phyloP scores from a whole-genome alignment of 2,888 invertebrate genomes.

The Rhynchonema sp. region DNA sequence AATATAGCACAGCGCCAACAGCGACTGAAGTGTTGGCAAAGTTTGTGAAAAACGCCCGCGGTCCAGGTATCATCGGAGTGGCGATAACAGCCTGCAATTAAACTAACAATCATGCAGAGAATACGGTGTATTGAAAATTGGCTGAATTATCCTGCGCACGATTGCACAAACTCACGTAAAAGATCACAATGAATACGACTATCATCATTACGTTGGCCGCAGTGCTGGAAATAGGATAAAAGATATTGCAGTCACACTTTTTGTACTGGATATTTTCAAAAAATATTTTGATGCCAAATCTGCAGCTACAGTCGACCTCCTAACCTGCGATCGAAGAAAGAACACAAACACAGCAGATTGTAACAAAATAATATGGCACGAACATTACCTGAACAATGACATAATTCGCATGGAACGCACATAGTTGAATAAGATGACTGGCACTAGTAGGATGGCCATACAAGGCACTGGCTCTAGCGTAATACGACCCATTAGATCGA shows the following conservation, averaged over 20 bases:
- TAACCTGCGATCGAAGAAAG: no score
- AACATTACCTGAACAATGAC: neutral
- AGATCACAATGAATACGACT: slow-evolving; percentile 1
- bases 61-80: neutral
- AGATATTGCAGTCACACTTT: no score
- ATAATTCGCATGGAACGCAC: neutral
- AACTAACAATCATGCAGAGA: no score
- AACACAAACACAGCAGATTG: no score
- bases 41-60: neutral
- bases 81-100: neutral
- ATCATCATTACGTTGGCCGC: slow-evolving; percentile 4
- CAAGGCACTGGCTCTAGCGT: neutral
- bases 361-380: no score
- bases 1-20: slow-evolving; percentile 4
- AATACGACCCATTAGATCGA: neutral
- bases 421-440: slow-evolving; percentile 3
- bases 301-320: no score
- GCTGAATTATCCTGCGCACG: no score
- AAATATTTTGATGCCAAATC: no score
- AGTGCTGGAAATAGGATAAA: no score
- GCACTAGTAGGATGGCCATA: slow-evolving; percentile 1
- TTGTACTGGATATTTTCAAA: no score
- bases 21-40: neutral
- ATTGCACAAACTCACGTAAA: slow-evolving; percentile 6
- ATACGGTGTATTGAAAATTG: no score